phyloP scores from a whole-genome alignment of 2,113 vertebrate genomes.

The Camelus dromedarius region DNA sequence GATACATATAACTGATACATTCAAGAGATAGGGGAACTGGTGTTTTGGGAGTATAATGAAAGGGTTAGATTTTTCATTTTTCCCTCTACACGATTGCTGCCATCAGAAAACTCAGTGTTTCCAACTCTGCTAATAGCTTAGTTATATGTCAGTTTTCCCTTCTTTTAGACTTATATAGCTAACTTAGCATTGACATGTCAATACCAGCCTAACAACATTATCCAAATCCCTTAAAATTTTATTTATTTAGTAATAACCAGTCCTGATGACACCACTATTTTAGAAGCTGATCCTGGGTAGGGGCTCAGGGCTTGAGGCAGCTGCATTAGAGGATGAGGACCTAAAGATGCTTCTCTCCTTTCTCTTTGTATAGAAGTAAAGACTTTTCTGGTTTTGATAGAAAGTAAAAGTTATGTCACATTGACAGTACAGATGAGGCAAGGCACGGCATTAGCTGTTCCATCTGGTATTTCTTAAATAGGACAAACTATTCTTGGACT shows the following conservation, averaged over 20 bases:
- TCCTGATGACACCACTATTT: neutral
- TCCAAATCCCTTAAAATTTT: neutral
- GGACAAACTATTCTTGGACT: constrained; percentile 78
- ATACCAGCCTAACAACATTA: neutral
- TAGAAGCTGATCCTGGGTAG: neutral
- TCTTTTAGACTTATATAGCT: constrained; percentile 5
- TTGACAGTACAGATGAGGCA: constrained; percentile 67
- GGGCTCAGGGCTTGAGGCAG: neutral
- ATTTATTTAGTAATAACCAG: neutral
- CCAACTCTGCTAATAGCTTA: neutral
- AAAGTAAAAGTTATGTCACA: constrained; percentile 63
- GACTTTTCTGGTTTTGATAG: constrained; percentile 55
- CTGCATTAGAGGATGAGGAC: neutral
- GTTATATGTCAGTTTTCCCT: neutral
- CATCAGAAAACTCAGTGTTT: constrained; percentile 19
- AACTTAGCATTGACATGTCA: neutral
- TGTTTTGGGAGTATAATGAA: neutral
- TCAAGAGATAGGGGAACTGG: neutral
- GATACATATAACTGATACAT: neutral
- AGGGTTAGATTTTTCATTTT: neutral
- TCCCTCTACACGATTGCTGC: neutral
- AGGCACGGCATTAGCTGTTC: constrained; percentile 71
- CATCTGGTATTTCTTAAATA: constrained; percentile 82
- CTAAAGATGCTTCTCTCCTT: neutral
- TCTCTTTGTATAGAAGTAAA: neutral